phyloP scores from a whole-genome alignment of 2,888 invertebrate species.

The Drosophila peninsularis region DNA sequence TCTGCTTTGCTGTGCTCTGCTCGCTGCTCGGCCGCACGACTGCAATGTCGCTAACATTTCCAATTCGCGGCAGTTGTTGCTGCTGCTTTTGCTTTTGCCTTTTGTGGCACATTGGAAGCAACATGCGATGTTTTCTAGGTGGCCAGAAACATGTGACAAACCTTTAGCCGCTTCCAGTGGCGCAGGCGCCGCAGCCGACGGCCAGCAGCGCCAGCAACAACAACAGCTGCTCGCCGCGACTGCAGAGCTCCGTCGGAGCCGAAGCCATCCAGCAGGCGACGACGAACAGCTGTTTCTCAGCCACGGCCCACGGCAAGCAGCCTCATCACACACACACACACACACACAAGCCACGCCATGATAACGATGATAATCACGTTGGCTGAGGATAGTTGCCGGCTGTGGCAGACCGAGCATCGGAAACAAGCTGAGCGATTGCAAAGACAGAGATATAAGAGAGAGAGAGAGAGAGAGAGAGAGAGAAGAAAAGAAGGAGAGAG shows the following conservation, averaged over 20 bases:
- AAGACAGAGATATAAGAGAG: too few relatives aligned
- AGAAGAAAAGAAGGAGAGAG: too few relatives aligned
- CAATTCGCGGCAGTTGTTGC: slow-evolving; percentile 46
- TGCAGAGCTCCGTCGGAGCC: slow-evolving; percentile 25
- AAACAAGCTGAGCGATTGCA: not conserved
- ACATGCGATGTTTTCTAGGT: slow-evolving; percentile 53
- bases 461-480: not conserved
- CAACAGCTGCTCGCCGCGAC: slow-evolving; percentile 66
- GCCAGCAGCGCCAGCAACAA: slow-evolving; percentile 36
- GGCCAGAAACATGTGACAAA: slow-evolving; percentile 66
- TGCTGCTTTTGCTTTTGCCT: slow-evolving; percentile 36
- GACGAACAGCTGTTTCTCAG: slow-evolving; percentile 51
- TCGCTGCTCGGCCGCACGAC: slow-evolving; percentile 47
- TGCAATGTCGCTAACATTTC: slow-evolving; percentile 51
- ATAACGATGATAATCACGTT: slow-evolving; percentile 17
- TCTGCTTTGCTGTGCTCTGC: slow-evolving; percentile 30
- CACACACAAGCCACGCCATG: not conserved
- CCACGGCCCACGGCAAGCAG: slow-evolving; percentile 7
- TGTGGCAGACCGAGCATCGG: slow-evolving; percentile 1
- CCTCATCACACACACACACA: slow-evolving; percentile 3
- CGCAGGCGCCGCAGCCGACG: slow-evolving; percentile 57
- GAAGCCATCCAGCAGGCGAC: slow-evolving; percentile 29
- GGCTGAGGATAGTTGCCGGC: slow-evolving; percentile 23
- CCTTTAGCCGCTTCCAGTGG: slow-evolving; percentile 63
- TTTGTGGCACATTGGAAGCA: slow-evolving; percentile 77